A percentile compares a stretch with the other conserved stretches of the same genome.
Evolutionary conservation across 2,113 vertebrate species (phyloP).

Genomic region (Ahaetulla prasina): DNA sequence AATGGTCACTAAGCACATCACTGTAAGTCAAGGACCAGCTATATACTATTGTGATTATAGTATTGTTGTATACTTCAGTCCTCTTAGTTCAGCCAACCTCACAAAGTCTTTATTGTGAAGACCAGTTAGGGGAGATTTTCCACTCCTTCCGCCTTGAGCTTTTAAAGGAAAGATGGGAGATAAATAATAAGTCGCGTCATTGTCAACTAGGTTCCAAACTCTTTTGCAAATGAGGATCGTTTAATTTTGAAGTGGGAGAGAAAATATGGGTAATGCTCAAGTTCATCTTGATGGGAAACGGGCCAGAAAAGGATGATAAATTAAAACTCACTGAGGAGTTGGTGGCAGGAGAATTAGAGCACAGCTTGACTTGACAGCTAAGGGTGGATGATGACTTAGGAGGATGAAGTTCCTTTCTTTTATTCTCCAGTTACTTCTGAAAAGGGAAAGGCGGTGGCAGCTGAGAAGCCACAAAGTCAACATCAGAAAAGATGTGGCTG

Average conservation of each 20-base stretch:
- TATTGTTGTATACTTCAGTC: background rate
- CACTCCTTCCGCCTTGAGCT: background rate
- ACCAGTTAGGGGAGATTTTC: background rate
- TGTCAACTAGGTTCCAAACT: background rate
- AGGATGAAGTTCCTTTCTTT: background rate
- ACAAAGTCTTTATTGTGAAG: background rate
- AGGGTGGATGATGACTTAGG: background rate
- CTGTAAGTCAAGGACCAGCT: background rate
- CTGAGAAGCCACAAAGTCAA: background rate
- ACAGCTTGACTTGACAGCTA: background rate
- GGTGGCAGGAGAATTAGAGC: background rate
- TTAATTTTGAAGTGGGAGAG: background rate
- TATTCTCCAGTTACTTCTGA: background rate
- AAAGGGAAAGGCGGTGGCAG: background rate
- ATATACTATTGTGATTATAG: background rate
- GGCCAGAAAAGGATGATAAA: conserved; percentile 2
- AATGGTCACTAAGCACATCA: no score
- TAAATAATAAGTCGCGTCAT: background rate
- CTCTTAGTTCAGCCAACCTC: background rate
- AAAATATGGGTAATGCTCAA: background rate
- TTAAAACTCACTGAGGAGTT: background rate
- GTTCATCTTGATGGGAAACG: background rate
- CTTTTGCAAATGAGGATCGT: background rate
- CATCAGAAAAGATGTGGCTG: background rate
- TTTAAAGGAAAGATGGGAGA: background rate